Evolutionary conservation across 2,113 vertebrate species (phyloP).

Genomic region (Balaeniceps rex): DNA sequence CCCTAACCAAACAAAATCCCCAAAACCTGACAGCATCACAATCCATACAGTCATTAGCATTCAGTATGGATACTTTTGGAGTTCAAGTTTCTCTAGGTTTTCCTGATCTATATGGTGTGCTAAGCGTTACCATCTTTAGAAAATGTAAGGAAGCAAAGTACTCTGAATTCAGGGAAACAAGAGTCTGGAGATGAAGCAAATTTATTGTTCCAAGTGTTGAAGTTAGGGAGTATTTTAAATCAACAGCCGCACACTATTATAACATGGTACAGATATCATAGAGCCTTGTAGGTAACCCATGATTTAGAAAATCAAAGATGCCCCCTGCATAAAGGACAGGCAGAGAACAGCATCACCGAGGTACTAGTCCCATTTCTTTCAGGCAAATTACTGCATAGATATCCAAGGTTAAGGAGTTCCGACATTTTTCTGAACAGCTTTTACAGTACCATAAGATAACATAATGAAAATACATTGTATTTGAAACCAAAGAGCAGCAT

Average conservation of each 20-base stretch:
- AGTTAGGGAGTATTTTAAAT: conserved; percentile 19
- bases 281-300: background rate
- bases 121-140: background rate
- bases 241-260: background rate
- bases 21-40: background rate
- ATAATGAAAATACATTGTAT: conserved; percentile 53
- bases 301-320: conserved; percentile 26
- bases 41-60: background rate
- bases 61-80: background rate
- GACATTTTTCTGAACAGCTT: conserved; percentile 22
- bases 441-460: background rate
- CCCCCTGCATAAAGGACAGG: background rate
- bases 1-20: background rate
- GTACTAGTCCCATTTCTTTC: conserved; percentile 31
- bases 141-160: background rate
- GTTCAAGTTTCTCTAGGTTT: background rate
- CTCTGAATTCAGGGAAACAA: background rate
- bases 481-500: conserved; percentile 54
- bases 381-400: conserved; percentile 65
- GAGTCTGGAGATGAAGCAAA: conserved; percentile 35
- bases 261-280: background rate
- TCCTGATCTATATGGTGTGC: background rate
- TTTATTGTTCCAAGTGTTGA: conserved; percentile 64
- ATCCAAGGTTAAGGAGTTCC: conserved; percentile 17
- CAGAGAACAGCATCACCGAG: conserved; percentile 39